phyloP scores from a whole-genome alignment of 2,797 vertebrate species.

The Megalops cyprinoides region DNA sequence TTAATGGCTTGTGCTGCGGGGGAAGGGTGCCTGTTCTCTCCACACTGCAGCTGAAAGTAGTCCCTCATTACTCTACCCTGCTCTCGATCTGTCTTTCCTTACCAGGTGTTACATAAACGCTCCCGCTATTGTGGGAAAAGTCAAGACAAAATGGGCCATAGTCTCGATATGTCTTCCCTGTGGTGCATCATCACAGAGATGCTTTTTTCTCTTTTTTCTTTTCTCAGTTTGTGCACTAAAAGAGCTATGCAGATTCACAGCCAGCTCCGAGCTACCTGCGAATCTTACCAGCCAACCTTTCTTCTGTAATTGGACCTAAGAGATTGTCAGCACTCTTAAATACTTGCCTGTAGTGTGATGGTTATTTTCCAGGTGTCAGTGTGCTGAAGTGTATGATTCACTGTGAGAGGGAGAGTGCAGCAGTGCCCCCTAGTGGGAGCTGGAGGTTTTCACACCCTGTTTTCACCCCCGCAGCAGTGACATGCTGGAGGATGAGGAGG shows the following conservation, averaged over 20 bases:
- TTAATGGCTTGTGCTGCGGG: background rate
- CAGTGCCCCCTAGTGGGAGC: background rate
- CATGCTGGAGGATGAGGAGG: conserved; percentile 83
- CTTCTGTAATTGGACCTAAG: background rate
- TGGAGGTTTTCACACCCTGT: background rate
- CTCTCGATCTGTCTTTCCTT: conserved; percentile 32
- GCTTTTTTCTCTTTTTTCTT: too few species aligned
- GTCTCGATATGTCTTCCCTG: background rate
- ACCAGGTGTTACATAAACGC: conserved; percentile 35
- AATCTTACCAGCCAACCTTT: background rate
- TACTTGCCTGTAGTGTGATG: background rate
- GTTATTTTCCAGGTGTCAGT: background rate
- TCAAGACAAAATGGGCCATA: conserved; percentile 22
- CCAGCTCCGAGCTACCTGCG: background rate
- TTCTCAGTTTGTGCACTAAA: background rate
- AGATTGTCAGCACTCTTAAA: background rate
- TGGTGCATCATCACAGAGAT: background rate
- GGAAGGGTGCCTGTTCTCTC: background rate
- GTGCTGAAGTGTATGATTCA: background rate
- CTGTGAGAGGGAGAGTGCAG: background rate
- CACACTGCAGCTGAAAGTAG: background rate
- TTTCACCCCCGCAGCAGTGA: conserved; percentile 65
- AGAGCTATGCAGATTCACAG: background rate
- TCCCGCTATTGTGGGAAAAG: conserved; percentile 6
- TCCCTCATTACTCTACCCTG: conserved; percentile 40